Conservation (phyloP, 2,888 invertebrate species). For the Amphimallon solstitiale region DNA sequence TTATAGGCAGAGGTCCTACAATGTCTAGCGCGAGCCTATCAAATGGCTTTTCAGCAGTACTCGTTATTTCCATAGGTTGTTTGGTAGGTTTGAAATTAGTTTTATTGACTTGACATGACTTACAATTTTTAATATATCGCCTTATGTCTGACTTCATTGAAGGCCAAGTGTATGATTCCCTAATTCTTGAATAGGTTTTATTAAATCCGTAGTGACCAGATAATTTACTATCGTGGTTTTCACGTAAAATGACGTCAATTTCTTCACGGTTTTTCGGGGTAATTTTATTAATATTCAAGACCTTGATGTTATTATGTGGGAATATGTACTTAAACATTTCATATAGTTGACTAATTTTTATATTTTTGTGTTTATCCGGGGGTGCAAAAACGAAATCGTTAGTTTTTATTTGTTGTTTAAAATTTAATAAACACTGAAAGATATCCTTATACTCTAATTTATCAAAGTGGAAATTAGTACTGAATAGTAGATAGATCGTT, state of each 20-base stretch:
- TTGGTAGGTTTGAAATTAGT: no score
- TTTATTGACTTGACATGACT: conserved; percentile 50
- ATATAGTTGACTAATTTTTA: conserved; percentile 30
- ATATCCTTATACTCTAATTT: conserved; percentile 38
- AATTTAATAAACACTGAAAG: conserved; percentile 35
- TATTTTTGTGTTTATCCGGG: conserved; percentile 27
- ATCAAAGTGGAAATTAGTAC: conserved; percentile 35
- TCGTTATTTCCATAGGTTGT: conserved; percentile 50
- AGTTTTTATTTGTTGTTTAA: conserved; percentile 22
- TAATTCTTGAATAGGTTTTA: conserved; percentile 41
- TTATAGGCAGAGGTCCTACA: conserved; percentile 53
- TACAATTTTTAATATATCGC: conserved; percentile 43
- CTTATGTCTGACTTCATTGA: conserved; percentile 44
- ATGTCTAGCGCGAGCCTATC: conserved; percentile 53
- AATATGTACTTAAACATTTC: conserved; percentile 40
- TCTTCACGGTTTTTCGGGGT: conserved; percentile 9
- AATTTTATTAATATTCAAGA: conserved; percentile 7
- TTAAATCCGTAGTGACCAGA: conserved; percentile 43
- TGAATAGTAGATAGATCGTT: conserved; percentile 29
- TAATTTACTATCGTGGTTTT: conserved; percentile 21
- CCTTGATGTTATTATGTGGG: conserved; percentile 36
- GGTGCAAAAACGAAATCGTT: conserved; percentile 31
- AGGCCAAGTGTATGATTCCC: conserved; percentile 46
- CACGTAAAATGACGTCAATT: conserved; percentile 10
- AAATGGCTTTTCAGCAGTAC: conserved; percentile 44